A percentile compares a stretch with the other conserved stretches of the same genome.
Evolutionary conservation across 2,113 vertebrate species (phyloP).

Genomic region (Dunckerocampus dactyliophorus): DNA sequence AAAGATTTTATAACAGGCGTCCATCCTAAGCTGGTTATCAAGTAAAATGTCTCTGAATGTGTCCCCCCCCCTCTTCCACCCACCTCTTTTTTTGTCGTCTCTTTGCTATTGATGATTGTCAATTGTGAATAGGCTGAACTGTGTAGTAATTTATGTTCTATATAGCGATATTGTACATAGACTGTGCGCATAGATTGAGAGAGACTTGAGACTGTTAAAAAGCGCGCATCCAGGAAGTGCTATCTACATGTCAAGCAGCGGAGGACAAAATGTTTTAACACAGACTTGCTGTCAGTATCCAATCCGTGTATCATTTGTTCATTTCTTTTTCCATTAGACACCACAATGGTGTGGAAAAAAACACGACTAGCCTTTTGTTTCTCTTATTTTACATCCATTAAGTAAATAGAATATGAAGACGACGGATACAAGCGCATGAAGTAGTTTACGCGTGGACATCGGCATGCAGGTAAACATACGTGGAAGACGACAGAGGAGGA

Average conservation of each 20-base stretch:
- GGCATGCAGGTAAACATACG: too few species aligned
- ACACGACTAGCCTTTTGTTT: too few species aligned
- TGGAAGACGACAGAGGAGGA: too few species aligned
- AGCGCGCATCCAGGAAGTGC: constrained; percentile 64
- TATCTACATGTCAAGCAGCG: constrained; percentile 11
- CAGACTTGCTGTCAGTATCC: too few species aligned
- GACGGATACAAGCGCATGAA: too few species aligned
- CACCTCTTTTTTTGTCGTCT: constrained; percentile 32
- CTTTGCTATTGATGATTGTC: constrained; percentile 63
- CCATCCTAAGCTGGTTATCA: constrained; percentile 57
- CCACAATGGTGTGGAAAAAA: too few species aligned
- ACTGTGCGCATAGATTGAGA: constrained; percentile 69
- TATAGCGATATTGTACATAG: constrained; percentile 81
- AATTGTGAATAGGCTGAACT: constrained; percentile 73
- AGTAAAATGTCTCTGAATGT: constrained; percentile 56
- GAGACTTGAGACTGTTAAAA: constrained; percentile 71
- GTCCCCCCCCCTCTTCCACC: background rate
- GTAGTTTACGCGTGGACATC: too few species aligned
- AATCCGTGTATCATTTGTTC: too few species aligned
- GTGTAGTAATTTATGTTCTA: constrained; percentile 83
- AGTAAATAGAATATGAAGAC: too few species aligned
- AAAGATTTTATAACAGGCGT: constrained; percentile 60
- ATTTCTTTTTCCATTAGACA: too few species aligned
- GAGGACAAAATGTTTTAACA: too few species aligned
- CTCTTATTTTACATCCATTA: too few species aligned